Evolutionary conservation across 1,140 invertebrate species (phyloP).

Genomic region (Dendroctonus ponderosae): DNA sequence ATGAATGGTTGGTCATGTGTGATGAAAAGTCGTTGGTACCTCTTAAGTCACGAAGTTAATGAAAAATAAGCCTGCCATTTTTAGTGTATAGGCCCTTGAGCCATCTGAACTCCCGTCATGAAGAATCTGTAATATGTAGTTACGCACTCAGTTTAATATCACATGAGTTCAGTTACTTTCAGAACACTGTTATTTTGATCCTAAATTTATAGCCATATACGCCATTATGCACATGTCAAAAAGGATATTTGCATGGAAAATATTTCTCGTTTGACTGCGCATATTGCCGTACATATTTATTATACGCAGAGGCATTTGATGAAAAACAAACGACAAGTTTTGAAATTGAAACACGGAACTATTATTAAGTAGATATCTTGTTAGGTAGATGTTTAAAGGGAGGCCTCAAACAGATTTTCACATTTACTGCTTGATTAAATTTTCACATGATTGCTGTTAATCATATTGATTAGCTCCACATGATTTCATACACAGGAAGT

Average conservation of each 20-base stretch:
- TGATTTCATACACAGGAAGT: too few relatives aligned
- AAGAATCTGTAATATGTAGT: constrained; percentile 42
- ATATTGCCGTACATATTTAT: neutral
- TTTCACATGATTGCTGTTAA: neutral
- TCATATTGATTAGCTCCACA: too few relatives aligned
- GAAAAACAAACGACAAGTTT: neutral
- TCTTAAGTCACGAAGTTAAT: constrained; percentile 41
- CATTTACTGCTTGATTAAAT: neutral
- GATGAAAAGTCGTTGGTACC: constrained; percentile 2
- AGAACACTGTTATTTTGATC: constrained; percentile 30
- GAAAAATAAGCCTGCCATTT: constrained; percentile 46
- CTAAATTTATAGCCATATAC: constrained; percentile 14
- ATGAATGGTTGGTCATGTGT: too few relatives aligned
- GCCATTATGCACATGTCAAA: constrained; percentile 13
- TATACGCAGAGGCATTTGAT: neutral
- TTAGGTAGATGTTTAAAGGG: too few relatives aligned
- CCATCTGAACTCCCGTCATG: constrained; percentile 34
- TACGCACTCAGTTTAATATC: constrained; percentile 22
- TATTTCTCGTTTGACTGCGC: neutral
- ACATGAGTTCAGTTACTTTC: constrained; percentile 26
- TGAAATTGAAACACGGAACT: too few relatives aligned
- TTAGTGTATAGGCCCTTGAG: constrained; percentile 46
- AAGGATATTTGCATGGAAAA: constrained; percentile 7
- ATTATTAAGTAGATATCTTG: too few relatives aligned
- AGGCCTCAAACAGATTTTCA: too few relatives aligned